A percentile compares a stretch with the other conserved stretches of the same genome.
Conservation (phyloP, 2,888 invertebrate species). For the Drosophila testacea region DNA sequence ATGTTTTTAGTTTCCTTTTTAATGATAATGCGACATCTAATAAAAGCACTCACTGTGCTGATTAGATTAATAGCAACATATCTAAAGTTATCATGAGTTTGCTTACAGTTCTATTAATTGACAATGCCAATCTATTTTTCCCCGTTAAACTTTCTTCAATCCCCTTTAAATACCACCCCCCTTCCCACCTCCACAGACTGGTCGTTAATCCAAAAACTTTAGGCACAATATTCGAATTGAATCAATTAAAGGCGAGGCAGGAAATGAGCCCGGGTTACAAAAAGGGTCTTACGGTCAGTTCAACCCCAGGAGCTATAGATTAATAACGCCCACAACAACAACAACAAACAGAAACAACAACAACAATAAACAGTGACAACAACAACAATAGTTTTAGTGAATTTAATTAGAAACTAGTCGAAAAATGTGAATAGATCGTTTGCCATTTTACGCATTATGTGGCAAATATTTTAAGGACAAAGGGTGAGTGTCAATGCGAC, state of each 20-base stretch:
- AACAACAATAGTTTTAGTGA: slow-evolving; percentile 9
- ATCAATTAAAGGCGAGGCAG: slow-evolving; percentile 23
- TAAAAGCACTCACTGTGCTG: not conserved
- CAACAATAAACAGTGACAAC: not conserved
- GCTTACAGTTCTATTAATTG: slow-evolving; percentile 12
- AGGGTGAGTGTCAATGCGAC: not conserved
- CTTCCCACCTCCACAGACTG: not conserved
- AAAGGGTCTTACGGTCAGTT: slow-evolving; percentile 2
- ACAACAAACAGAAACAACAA: not conserved
- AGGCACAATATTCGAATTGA: slow-evolving; percentile 21
- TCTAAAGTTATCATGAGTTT: not conserved
- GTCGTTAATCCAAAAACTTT: slow-evolving; percentile 20
- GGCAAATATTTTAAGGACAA: slow-evolving; percentile 39
- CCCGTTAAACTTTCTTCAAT: not conserved
- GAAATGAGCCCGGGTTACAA: slow-evolving; percentile 17
- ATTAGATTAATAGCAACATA: not conserved
- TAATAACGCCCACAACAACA: slow-evolving; percentile 23
- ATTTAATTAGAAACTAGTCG: slow-evolving; percentile 48
- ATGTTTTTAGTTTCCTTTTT: no score
- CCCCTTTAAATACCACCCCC: not conserved
- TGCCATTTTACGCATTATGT: slow-evolving; percentile 54
- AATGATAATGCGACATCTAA: not conserved
- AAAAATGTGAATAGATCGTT: slow-evolving; percentile 32
- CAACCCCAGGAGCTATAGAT: slow-evolving; percentile 5
- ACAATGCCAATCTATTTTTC: not conserved